Percentiles rank a stretch among this genome's conserved stretches.
These are phyloP conservation scores for Alsophila aescularia DNA, from an alignment of 2,888 invertebrate species.

Conservation along the genomic window DNA sequence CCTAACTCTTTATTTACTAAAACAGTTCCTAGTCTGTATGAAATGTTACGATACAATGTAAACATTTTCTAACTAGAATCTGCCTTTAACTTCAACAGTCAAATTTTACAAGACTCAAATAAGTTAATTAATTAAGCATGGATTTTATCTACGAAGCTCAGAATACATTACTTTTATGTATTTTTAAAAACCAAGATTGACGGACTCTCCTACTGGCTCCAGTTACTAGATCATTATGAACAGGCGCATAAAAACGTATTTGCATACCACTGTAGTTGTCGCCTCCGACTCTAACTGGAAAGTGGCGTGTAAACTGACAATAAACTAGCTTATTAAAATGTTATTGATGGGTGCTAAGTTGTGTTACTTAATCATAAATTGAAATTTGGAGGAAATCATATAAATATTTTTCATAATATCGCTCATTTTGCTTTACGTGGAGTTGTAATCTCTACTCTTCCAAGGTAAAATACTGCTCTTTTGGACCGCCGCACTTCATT, in stretches of 20 bases:
- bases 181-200: too few species aligned
- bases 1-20: too few species aligned
- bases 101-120: neutral
- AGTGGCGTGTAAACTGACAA: slow-evolving; percentile 66
- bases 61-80: neutral
- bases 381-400: slow-evolving; percentile 31
- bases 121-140: neutral
- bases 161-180: too few species aligned
- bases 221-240: slow-evolving; percentile 18
- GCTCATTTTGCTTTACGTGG: too few species aligned
- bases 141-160: too few species aligned
- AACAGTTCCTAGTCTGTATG: too few species aligned
- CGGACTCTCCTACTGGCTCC: neutral
- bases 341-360: slow-evolving; percentile 67
- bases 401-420: neutral
- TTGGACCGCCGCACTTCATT: too few species aligned
- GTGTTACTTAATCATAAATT: slow-evolving; percentile 57
- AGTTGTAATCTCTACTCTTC: neutral
- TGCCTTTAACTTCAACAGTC: too few species aligned
- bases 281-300: slow-evolving; percentile 59
- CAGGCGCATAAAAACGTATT: slow-evolving; percentile 58
- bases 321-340: slow-evolving; percentile 67
- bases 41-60: too few species aligned
- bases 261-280: slow-evolving; percentile 74
- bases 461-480: too few species aligned